Evolutionary conservation across 2,888 invertebrate species (phyloP).

Genomic region (Stenodera caucasica): DNA sequence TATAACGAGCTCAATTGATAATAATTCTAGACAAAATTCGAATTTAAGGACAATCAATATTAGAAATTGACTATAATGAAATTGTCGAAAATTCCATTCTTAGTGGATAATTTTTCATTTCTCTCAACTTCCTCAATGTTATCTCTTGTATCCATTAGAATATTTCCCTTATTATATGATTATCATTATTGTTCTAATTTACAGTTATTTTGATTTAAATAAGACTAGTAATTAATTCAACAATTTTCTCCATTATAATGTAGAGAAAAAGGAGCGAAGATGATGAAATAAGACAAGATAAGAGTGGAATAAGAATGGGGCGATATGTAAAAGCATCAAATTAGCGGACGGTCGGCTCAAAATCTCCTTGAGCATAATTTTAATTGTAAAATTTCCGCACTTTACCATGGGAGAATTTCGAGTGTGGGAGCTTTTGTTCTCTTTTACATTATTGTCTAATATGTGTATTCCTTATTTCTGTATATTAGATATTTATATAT

Average conservation of each 20-base stretch:
- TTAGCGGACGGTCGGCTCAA: constrained; percentile 37
- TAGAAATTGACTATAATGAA: no score
- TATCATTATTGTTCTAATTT: neutral
- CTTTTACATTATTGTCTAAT: neutral
- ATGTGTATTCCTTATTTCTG: neutral
- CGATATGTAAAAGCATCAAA: constrained; percentile 4
- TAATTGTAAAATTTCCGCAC: constrained; percentile 50
- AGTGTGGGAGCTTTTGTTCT: constrained; percentile 49
- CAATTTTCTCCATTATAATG: neutral
- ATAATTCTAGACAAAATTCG: no score
- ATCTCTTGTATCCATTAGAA: neutral
- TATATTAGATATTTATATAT: neutral
- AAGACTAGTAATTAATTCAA: neutral
- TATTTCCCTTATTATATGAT: neutral
- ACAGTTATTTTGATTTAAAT: neutral
- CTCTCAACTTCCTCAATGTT: no score
- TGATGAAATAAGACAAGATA: neutral
- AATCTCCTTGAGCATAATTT: constrained; percentile 49
- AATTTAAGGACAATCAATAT: no score
- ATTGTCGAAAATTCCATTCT: no score
- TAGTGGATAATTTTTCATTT: no score
- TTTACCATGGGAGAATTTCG: constrained; percentile 46
- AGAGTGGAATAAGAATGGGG: neutral
- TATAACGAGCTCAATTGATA: no score
- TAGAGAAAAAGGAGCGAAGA: no score